Conservation (phyloP, 2,888 invertebrate genomes). For the Clunio marinus region DNA sequence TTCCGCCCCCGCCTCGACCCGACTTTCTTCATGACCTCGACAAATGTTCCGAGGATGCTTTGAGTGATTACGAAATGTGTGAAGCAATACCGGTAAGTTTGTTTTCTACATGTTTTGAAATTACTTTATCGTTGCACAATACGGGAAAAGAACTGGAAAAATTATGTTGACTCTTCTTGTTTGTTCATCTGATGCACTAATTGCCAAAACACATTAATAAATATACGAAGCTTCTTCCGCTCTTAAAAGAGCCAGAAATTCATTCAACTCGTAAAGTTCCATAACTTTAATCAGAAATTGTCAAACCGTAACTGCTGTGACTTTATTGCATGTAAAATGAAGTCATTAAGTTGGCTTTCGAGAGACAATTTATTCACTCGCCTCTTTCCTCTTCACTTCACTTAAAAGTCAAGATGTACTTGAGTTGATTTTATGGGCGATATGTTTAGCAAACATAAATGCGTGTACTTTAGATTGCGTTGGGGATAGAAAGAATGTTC, state of each 20-base stretch:
- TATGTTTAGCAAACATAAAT: slow-evolving; percentile 1
- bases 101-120: too few relatives aligned
- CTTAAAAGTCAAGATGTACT: not conserved
- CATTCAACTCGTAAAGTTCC: not conserved
- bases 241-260: not conserved
- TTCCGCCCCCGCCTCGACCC: slow-evolving; percentile 51
- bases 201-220: not conserved
- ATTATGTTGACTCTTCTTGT: not conserved
- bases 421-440: slow-evolving; percentile 6
- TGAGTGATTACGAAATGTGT: slow-evolving; percentile 44
- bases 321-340: slow-evolving; percentile 2
- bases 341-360: slow-evolving; percentile 1
- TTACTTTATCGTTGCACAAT: not conserved
- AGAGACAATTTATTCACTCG: not conserved
- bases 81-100: slow-evolving; percentile 51
- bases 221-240: not conserved
- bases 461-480: too few relatives aligned
- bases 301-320: not conserved
- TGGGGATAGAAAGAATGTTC: too few relatives aligned
- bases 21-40: slow-evolving; percentile 46
- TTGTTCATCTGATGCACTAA: not conserved
- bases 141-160: not conserved
- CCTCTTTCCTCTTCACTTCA: too few relatives aligned
- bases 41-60: slow-evolving; percentile 43
- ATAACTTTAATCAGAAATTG: slow-evolving; percentile 1